A percentile compares a stretch with the other conserved stretches of the same genome.
Conservation (phyloP, 2,113 vertebrate species). For the Cyphomyrus plagiostoma region DNA sequence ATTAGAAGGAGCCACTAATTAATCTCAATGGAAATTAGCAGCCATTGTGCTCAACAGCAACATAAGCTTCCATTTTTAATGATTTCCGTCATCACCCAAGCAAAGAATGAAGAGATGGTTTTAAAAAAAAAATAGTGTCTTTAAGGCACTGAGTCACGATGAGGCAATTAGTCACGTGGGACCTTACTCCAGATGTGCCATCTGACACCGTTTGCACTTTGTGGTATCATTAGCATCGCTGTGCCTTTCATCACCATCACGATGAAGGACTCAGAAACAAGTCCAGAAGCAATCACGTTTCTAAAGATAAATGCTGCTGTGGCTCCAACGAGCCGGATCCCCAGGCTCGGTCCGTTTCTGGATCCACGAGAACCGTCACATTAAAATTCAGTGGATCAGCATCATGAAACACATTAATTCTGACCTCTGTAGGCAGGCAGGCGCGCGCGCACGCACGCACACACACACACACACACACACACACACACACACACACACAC, state of each 20-base stretch:
- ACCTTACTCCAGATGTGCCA: neutral
- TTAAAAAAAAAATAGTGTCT: neutral
- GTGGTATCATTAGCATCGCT: neutral
- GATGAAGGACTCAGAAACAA: neutral
- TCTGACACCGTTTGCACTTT: neutral
- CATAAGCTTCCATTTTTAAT: slow-evolving; percentile 2
- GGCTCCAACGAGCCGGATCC: neutral
- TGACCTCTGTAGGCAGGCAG: neutral
- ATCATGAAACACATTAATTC: neutral
- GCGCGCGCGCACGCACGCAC: neutral
- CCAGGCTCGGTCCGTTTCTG: neutral
- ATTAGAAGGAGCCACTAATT: neutral
- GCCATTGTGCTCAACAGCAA: slow-evolving; percentile 10
- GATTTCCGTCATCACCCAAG: neutral
- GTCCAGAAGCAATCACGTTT: neutral
- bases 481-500: neutral
- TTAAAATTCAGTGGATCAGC: neutral
- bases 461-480: neutral
- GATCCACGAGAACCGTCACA: neutral
- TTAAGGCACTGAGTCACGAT: neutral
- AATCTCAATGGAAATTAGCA: slow-evolving; percentile 17
- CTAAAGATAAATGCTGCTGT: neutral
- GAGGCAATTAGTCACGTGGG: neutral
- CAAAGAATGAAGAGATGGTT: neutral
- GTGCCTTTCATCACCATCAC: neutral